A percentile compares a stretch with the other conserved stretches of the same genome.
These are phyloP conservation scores for Tragelaphus scriptus DNA, from an alignment of 2,113 vertebrate genomes.

Conservation along the genomic window DNA sequence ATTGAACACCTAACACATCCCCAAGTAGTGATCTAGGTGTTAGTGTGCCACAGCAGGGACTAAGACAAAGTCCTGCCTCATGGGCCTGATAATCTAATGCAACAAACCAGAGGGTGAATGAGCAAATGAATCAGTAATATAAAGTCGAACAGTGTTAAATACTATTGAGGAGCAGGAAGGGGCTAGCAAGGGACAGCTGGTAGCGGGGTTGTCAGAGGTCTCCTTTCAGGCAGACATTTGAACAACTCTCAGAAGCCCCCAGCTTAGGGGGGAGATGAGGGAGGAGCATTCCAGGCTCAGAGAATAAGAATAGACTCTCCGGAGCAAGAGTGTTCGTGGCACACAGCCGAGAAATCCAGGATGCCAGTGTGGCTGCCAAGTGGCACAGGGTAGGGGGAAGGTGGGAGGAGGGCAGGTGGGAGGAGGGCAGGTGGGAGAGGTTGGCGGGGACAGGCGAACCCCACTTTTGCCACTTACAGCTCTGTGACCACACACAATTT, in stretches of 20 bases:
- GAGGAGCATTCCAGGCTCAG: neutral
- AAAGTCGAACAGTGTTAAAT: neutral
- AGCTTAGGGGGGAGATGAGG: neutral
- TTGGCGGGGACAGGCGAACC: neutral
- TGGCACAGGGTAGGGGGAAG: neutral
- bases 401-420: neutral
- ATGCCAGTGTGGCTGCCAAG: neutral
- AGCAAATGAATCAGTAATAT: neutral
- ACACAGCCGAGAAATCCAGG: neutral
- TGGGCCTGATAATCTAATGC: neutral
- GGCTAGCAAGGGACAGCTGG: neutral
- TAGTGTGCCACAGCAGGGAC: neutral
- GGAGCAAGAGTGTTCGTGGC: neutral
- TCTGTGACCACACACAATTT: neutral
- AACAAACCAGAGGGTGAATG: neutral
- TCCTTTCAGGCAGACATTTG: neutral
- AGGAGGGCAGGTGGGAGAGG: neutral
- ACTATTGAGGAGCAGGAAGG: neutral
- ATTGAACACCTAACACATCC: neutral
- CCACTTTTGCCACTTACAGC: neutral
- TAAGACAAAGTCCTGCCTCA: neutral
- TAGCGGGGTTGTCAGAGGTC: neutral
- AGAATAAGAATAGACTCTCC: neutral
- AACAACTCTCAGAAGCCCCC: neutral
- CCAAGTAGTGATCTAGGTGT: neutral